Evolutionary conservation across 2,888 invertebrate genomes (phyloP).

Genomic region (Bedellia somnulentella): DNA sequence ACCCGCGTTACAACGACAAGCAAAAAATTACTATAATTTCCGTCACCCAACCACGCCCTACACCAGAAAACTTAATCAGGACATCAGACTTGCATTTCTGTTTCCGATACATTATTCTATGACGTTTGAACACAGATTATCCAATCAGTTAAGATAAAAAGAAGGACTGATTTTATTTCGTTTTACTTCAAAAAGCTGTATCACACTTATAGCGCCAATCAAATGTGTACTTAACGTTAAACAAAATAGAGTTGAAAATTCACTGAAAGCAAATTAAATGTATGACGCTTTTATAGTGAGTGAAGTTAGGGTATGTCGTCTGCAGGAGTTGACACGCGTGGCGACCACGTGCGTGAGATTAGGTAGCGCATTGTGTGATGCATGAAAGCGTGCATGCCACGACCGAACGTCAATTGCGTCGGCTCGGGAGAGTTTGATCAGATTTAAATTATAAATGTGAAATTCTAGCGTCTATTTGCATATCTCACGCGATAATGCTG

Average conservation of each 20-base stretch:
- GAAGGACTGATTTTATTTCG: constrained; percentile 46
- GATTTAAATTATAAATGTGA: constrained; percentile 53
- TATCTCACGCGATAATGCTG: constrained; percentile 37
- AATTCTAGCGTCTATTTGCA: constrained; percentile 47
- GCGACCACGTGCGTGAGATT: constrained; percentile 50
- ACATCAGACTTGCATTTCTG: constrained; percentile 47
- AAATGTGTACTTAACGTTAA: constrained; percentile 19
- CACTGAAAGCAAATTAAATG: constrained; percentile 9
- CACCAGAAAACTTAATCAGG: constrained; percentile 50
- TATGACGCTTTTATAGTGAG: constrained; percentile 22
- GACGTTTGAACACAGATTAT: constrained; percentile 58
- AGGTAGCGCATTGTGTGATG: constrained; percentile 42
- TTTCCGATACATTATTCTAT: constrained; percentile 57
- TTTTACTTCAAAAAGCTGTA: constrained; percentile 18
- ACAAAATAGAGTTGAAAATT: constrained; percentile 17
- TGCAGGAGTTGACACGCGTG: constrained; percentile 45
- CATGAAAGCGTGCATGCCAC: constrained; percentile 42
- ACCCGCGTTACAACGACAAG: constrained; percentile 15
- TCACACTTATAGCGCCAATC: constrained; percentile 23
- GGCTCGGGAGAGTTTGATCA: constrained; percentile 50
- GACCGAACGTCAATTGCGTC: constrained; percentile 48
- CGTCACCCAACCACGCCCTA: constrained; percentile 28
- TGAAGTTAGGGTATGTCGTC: constrained; percentile 36
- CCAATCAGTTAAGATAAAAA: constrained; percentile 62
- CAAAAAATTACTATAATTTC: constrained; percentile 55